Conservation (phyloP, 2,113 vertebrate species). For the Pachycephala philippinensis region DNA sequence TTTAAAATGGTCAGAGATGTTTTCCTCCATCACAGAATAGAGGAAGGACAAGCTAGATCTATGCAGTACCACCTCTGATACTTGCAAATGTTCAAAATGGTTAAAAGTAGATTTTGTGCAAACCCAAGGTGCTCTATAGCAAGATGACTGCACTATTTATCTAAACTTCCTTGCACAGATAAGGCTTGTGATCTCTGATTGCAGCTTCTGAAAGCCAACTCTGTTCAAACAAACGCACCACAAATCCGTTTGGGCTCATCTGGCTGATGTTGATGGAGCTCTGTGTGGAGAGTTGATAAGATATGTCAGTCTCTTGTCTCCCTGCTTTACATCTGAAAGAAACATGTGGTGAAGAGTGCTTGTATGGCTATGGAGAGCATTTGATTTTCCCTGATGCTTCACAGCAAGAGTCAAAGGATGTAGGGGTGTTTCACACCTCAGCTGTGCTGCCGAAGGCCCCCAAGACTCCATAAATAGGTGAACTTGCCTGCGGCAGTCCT, state of each 20-base stretch:
- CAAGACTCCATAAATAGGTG: not conserved
- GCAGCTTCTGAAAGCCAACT: not conserved
- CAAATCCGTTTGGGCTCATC: not conserved
- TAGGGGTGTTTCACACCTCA: not conserved
- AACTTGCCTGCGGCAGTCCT: not conserved
- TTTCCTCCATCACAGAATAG: not conserved
- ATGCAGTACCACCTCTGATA: not conserved
- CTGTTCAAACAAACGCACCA: not conserved
- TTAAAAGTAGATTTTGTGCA: not conserved
- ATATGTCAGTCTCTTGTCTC: not conserved
- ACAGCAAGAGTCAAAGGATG: not conserved
- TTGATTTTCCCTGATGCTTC: not conserved
- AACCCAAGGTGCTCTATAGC: not conserved
- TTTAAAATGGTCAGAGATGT: not conserved
- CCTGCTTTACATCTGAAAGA: not conserved
- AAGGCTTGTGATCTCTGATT: not conserved
- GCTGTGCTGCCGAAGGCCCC: not conserved
- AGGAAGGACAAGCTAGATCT: not conserved
- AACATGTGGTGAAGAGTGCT: not conserved
- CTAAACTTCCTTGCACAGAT: not conserved
- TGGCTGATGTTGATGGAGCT: not conserved
- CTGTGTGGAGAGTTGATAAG: slow-evolving; percentile 23
- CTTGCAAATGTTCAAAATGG: not conserved
- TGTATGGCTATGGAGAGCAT: not conserved
- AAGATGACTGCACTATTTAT: not conserved